Evolutionary conservation across 2,113 vertebrate genomes (phyloP), one percentile per base, ranked within the genome.

Genomic region (Strigops habroptila): DNA sequence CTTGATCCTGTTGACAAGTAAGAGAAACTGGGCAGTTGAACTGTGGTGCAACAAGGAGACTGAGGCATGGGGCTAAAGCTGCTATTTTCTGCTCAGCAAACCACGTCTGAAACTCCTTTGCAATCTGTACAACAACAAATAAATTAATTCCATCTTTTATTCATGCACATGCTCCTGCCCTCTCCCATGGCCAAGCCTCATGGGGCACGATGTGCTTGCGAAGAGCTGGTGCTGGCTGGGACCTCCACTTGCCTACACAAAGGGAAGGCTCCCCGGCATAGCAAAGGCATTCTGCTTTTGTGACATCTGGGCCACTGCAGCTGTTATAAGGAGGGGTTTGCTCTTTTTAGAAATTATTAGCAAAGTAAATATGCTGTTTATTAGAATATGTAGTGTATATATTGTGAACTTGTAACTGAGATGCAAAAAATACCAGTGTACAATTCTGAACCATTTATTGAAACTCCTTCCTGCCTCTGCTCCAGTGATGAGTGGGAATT

Each of bases 341-440:
- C 76, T 91, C 93, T 90, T 94, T 95, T 90, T 94, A 97, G 92
- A 94, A 92, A 63, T 88, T 83, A 86, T 93, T 95, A 89, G 86
- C 80, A 35, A 91, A 96, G 65, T 64, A 78, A 88, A 88, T 65
- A 33, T 17, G 41, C n/a, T 71, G 30, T 84, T 90, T 62, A 64
- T 75, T 84, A 71, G 95, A 96, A 86, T 79, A 86, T 14, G 43
- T 33, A 37, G 57, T 41, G 48, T 76, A 74, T 69, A 77, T 69
- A 28, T 75, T 53, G 35, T 78, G 44, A 83, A 55, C 48, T 84
- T 78, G 12, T 64, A 68, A 64, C 52, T 70, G 46, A 0, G 5
- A 27, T 71, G n/a, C 24, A n/a, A 64, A 73, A 90, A 78, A n/a
- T 43, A 52, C 5, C 77, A 60, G 33, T 18, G 16, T n/a, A 24